A percentile compares a stretch with the other conserved stretches of the same genome.
Conservation (phyloP, 2,797 vertebrate species). For the Anniella stebbinsi region DNA sequence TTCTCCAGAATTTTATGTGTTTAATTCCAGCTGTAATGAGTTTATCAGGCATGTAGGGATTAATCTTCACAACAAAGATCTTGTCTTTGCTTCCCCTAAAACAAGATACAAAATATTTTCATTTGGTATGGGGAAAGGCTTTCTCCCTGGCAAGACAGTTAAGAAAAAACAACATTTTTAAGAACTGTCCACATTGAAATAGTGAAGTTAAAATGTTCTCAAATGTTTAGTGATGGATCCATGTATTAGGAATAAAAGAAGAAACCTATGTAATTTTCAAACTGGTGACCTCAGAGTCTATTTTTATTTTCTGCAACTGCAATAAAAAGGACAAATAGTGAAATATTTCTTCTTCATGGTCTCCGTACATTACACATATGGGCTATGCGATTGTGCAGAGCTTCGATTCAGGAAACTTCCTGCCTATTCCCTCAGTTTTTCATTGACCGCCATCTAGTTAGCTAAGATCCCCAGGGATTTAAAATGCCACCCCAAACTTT, state of each 20-base stretch:
- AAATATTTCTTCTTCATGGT: not conserved
- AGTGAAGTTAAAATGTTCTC: not conserved
- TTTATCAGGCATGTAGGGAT: slow-evolving; percentile 96
- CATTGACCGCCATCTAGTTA: too few species aligned
- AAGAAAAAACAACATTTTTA: slow-evolving; percentile 1
- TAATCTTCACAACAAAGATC: slow-evolving; percentile 97
- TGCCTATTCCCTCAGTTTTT: too few species aligned
- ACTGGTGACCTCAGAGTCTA: not conserved
- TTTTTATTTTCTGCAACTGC: slow-evolving; percentile 19
- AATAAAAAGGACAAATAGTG: not conserved
- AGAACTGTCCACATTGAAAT: not conserved
- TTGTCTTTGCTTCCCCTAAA: slow-evolving; percentile 98
- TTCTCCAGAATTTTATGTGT: slow-evolving; percentile 98
- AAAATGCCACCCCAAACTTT: too few species aligned
- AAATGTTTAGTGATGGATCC: not conserved
- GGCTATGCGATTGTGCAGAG: too few species aligned
- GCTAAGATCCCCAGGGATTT: too few species aligned
- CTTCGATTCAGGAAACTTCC: too few species aligned
- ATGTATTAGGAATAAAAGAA: not conserved
- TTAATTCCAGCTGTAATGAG: slow-evolving; percentile 97
- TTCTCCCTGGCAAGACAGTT: not conserved
- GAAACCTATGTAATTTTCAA: not conserved
- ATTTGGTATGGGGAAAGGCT: slow-evolving; percentile 33
- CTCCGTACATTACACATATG: too few species aligned
- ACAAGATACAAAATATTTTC: slow-evolving; percentile 69